A percentile compares a stretch with the other conserved stretches of the same genome.
These are phyloP conservation scores for Noctua janthe DNA, from an alignment of 2,888 invertebrate genomes.

Conservation along the genomic window DNA sequence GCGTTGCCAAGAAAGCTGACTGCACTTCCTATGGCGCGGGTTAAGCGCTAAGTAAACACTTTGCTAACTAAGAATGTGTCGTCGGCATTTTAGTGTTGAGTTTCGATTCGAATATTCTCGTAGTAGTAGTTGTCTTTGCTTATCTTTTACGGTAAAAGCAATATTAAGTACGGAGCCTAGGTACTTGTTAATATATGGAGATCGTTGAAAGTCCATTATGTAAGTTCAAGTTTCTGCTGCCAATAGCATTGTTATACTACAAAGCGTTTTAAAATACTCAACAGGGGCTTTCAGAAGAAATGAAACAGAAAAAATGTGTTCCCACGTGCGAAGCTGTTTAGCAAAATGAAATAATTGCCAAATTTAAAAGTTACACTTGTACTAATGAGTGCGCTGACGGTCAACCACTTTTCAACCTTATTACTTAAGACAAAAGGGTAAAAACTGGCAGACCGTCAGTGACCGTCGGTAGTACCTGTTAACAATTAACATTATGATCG, in stretches of 20 bases:
- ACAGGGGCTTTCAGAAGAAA: neutral
- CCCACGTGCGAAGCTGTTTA: no score
- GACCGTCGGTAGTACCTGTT: no score
- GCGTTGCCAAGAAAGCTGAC: conserved; percentile 62
- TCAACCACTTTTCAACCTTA: neutral
- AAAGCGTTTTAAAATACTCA: neutral
- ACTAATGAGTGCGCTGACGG: no score
- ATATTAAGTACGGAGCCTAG: neutral
- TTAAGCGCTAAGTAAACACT: conserved; percentile 44
- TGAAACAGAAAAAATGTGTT: neutral
- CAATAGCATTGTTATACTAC: neutral
- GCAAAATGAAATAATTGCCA: no score
- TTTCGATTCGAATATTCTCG: neutral
- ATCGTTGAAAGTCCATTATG: neutral
- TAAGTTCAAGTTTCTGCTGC: neutral
- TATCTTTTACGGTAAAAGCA: neutral
- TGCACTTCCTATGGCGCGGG: conserved; percentile 45
- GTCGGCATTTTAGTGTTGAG: conserved; percentile 16
- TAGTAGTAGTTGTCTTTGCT: neutral
- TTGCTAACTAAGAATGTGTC: conserved; percentile 29
- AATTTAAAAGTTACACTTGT: neutral
- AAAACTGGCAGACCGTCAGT: no score
- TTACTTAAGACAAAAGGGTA: neutral
- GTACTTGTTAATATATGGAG: neutral
- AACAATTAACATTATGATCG: no score